Evolutionary conservation across 2,888 invertebrate species (phyloP), one percentile per base, ranked within the genome.

Genomic region (Orchesella flavescens): DNA sequence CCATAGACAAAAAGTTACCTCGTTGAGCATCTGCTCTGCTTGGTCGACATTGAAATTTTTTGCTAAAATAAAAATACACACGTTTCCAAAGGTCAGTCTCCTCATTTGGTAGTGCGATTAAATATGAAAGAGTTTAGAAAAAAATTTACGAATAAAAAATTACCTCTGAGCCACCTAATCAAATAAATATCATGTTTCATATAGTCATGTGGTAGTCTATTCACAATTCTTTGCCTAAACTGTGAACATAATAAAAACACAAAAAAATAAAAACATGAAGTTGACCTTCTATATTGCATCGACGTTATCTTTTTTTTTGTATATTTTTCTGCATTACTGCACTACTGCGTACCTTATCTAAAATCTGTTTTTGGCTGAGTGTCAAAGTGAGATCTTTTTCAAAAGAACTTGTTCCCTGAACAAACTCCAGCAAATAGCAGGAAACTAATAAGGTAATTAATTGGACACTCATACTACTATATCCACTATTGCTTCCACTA

Each of bases 321-420:
- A n/a, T n/a, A n/a, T 55, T 12, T 55, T 7, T 55, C 10, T 55
- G n/a, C 9, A n/a, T 21, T 21, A 21, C 21, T 13, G 59, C 21
- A 21, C 9, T 5, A 44, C 12, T 21, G 17, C 21, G 7, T 73
- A 80, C 80, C 66, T 80, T 80, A 73, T 80, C 80, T 17, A 80
- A 23, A 19, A 59, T 46, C 15, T 55, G 17, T 49, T 80, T 80
- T 21, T 80, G 66, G 44, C 10, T 73, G 12, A 44, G 63, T 13
- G 80, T 74, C 55, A 80, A 59, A 34, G 68, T 74, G 68, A 74
- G 66, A 74, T 80, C 80, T 68, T 74, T 80, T 49, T 80, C 80
- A 0, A 78, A 1, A 3, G 78, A 59, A 13, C 3, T 57, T 0
- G 69, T 17, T n/a, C 19, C 57, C 34, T 34, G 34, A 2, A 7